Percentiles rank a stretch among this genome's conserved stretches.
phyloP scores from a whole-genome alignment of 2,113 vertebrate genomes.

The Hipposideros armiger region DNA sequence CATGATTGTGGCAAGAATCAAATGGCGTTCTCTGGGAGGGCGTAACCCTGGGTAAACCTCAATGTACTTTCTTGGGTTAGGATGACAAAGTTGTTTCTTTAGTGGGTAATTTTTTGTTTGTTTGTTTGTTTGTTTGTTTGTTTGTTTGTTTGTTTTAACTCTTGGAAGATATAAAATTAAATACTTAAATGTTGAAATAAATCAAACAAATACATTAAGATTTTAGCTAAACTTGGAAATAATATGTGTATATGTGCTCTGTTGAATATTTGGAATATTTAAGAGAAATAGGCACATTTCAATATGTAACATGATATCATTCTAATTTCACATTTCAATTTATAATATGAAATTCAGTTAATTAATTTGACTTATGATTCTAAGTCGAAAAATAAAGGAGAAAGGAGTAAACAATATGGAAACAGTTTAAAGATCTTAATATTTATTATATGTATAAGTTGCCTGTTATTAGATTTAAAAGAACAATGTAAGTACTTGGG shows the following conservation, averaged over 20 bases:
- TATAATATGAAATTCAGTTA: slow-evolving; percentile 7
- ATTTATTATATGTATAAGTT: neutral
- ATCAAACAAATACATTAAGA: slow-evolving; percentile 37
- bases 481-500: neutral
- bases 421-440: slow-evolving; percentile 17
- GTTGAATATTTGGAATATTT: slow-evolving; percentile 53
- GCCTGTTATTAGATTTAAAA: slow-evolving; percentile 9
- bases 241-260: neutral
- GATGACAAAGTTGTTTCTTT: neutral
- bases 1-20: neutral
- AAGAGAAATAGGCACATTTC: neutral
- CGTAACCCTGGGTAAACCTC: neutral
- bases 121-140: neutral
- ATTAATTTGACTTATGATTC: slow-evolving; percentile 8
- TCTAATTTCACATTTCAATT: slow-evolving; percentile 26
- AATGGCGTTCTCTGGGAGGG: too few species aligned
- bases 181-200: slow-evolving; percentile 45
- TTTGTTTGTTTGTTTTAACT: neutral
- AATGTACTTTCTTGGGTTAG: neutral
- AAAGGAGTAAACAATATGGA: neutral
- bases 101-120: neutral
- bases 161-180: slow-evolving; percentile 14
- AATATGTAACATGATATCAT: neutral
- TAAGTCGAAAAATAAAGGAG: slow-evolving; percentile 1
- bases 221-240: slow-evolving; percentile 18